Conservation (phyloP, 2,888 invertebrate species). For the Scaptomyza reducta region DNA sequence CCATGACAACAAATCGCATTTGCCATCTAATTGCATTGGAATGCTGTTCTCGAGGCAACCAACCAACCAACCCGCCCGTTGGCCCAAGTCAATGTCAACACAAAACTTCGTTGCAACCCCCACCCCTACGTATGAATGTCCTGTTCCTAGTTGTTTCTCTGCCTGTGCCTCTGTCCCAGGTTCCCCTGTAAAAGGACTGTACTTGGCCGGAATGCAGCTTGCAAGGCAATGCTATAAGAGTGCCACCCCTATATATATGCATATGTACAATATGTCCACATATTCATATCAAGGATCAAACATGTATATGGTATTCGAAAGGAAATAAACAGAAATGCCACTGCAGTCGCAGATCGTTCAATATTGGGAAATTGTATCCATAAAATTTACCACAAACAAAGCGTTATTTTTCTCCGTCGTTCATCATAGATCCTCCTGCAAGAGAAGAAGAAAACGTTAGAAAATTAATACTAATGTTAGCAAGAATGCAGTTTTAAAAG, state of each 20-base stretch:
- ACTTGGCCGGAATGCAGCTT: slow-evolving; percentile 66
- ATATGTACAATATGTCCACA: slow-evolving; percentile 1
- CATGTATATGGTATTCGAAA: slow-evolving; percentile 43
- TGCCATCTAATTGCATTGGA: slow-evolving; percentile 70
- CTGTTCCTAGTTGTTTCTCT: slow-evolving; percentile 13
- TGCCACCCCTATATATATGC: slow-evolving; percentile 67
- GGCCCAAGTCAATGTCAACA: slow-evolving; percentile 74
- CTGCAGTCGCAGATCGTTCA: slow-evolving; percentile 35
- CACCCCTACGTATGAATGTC: slow-evolving; percentile 51
- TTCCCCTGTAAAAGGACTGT: slow-evolving; percentile 50
- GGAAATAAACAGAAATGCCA: slow-evolving; percentile 38
- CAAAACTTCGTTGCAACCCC: slow-evolving; percentile 29
- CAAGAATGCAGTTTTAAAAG: slow-evolving; percentile 13
- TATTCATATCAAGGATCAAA: slow-evolving; percentile 46
- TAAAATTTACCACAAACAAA: slow-evolving; percentile 82
- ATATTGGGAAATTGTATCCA: slow-evolving; percentile 1
- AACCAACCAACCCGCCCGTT: slow-evolving; percentile 46
- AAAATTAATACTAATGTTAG: not conserved
- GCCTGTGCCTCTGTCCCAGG: slow-evolving; percentile 17
- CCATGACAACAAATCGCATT: slow-evolving; percentile 54
- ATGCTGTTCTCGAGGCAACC: slow-evolving; percentile 54
- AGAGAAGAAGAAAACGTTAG: slow-evolving; percentile 34
- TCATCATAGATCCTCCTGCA: slow-evolving; percentile 83
- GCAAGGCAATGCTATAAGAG: slow-evolving; percentile 52
- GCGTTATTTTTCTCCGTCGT: slow-evolving; percentile 83